Base-by-base conservation (phyloP, 2,797 vertebrate genomes). In the Sebastes paucispinis region DNA sequence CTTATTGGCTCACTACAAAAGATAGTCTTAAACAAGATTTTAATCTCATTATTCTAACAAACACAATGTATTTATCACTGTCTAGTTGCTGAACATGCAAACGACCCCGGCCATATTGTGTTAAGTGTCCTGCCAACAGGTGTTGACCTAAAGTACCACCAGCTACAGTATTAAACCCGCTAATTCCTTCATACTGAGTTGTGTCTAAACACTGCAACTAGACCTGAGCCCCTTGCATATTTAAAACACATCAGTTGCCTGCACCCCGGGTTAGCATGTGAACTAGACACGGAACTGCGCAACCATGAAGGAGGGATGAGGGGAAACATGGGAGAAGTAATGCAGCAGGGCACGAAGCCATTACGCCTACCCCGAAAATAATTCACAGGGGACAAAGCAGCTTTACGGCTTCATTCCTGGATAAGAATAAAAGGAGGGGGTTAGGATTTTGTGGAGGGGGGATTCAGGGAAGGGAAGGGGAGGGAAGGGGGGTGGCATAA, bases 381-480 rank as follows among this genome's bases (percentile, higher is more conserved):
- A 93, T 94, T 94, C 92, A 91, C 84, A 71, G 72, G 73, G 88
- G 91, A 94, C 87, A 84, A 95, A 93, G 90, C 88, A 87, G 92
- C 94, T 94, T 91, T 74, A 39, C 89, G 82, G 92, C 92, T 93
- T 94, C 91, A 94, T 92, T 96, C 93, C 94, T 94, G 96, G 95
- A 95, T 93, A 94, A 94, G 95, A 95, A 96, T 96, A 93, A 93
- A 93, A 94, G 94, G 91, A 93, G 94, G 91, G 77, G 87, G 79
- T 60, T 83, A 60, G 83, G 80, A 82, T 89, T 91, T 88, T 85
- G 88, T 74, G 22, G 4, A 12, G 27, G 47, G 67, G 82, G 77
- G 81, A 78, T 86, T 88, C 73, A 72, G 85, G 50, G 81, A 83
- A 78, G 63, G 77, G 85, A 80, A 67, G 75, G 80, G 80, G 43